Base-by-base conservation (phyloP, 2,113 vertebrate species). In the Gymnarchus niloticus region DNA sequence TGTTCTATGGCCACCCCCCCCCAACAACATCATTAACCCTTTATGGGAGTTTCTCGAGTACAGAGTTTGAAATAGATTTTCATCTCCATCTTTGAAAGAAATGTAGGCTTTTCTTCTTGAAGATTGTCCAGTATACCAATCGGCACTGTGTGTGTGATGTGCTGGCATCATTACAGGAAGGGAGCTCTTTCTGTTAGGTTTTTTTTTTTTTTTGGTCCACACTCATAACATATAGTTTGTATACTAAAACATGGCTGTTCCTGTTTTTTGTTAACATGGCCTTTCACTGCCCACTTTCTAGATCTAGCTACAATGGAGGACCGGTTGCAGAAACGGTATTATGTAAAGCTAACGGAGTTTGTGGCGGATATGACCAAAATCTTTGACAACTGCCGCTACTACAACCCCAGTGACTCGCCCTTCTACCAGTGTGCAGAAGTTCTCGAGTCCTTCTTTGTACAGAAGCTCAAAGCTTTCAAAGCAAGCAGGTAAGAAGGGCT, bases 321-420 rank as follows among this genome's bases (percentile, higher is more conserved):
- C 84, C 94, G 95, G 90, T 92, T 99, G 90, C 96, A 97, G 86
- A 97, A 96, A 78, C 96, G 97, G 76, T 98, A 96, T 92, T 99
- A 99, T 94, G 96, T 95, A 93, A 99, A 99, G 91, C 96, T 99
- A 90, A 99, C 98, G 0, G 98, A 99, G 93, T 99, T 98, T 89
- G 98, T 99, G 93, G 98, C 98, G 83, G 98, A 99, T 91, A 98
- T 99, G 97, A 99, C 98, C 98, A 99, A 99, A 98, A 98, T 99
- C 93, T 99, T 99, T 88, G 98, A 99, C 94, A 99, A 99, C 94
- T 99, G 98, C 93, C 98, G 98, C 94, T 99, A 99, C 89, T 99
- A 99, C 96, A 99, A 99, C 93, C 97, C 98, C 84, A 98, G 96
- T 80, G 98, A 99, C 93, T 99, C 98, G 77, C 96, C 97, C 88